Conservation (phyloP, 1,140 invertebrate genomes). For the Babylonia areolata region DNA sequence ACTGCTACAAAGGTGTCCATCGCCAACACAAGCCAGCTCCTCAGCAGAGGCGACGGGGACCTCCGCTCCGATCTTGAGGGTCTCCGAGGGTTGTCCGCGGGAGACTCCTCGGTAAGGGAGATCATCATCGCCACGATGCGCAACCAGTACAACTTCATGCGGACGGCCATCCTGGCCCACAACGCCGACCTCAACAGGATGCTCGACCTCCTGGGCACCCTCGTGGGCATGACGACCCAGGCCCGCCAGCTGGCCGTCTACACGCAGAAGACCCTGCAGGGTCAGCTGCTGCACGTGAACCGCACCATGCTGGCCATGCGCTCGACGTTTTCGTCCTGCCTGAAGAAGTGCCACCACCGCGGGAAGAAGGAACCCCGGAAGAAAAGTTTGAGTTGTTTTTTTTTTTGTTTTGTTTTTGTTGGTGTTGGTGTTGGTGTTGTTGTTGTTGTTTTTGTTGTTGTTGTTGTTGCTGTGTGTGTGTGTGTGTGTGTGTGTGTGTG, state of each 20-base stretch:
- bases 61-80: conserved; percentile 46
- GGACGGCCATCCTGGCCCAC: conserved; percentile 53
- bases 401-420: neutral
- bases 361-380: neutral
- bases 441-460: neutral
- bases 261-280: conserved; percentile 42
- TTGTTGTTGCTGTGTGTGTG: neutral
- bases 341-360: neutral
- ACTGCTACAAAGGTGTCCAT: no score
- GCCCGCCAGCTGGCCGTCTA: conserved; percentile 43
- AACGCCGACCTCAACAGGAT: conserved; percentile 55
- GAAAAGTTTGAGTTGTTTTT: neutral
- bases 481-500: no score
- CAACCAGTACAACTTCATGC: conserved; percentile 63
- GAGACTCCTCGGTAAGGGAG: conserved; percentile 44
- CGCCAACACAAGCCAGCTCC: conserved; percentile 43
- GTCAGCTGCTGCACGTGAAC: conserved; percentile 48
- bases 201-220: conserved; percentile 41
- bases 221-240: conserved; percentile 49
- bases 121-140: conserved; percentile 55
- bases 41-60: conserved; percentile 43
- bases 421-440: neutral
- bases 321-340: neutral
- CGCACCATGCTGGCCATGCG: conserved; percentile 41
- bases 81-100: conserved; percentile 34